A percentile compares a stretch with the other conserved stretches of the same genome.
These are phyloP conservation scores for Pogonophryne albipinna DNA, from an alignment of 2,797 vertebrate species.

Conservation along the genomic window DNA sequence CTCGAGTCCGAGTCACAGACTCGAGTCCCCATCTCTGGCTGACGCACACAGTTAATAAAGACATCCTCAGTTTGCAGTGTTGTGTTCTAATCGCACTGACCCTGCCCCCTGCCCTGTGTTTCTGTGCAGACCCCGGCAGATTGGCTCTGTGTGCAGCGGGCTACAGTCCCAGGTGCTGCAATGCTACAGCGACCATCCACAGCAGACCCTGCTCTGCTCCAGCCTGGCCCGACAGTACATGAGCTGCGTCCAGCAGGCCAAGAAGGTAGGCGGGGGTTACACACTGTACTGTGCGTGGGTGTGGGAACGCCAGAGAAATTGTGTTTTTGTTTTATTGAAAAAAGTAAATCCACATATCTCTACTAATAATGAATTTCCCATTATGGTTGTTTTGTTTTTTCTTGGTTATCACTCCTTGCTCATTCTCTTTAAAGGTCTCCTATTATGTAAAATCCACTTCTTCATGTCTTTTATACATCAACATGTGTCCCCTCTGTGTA, in stretches of 20 bases:
- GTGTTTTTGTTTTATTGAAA: not conserved
- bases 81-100: constrained; percentile 21
- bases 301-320: not conserved
- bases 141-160: constrained; percentile 85
- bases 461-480: too few species aligned
- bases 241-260: constrained; percentile 90
- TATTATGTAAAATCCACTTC: too few species aligned
- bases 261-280: constrained; percentile 84
- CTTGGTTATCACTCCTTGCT: constrained; percentile 1
- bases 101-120: constrained; percentile 30
- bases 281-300: not conserved
- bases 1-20: too few species aligned
- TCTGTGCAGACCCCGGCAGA: constrained; percentile 58
- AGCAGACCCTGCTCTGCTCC: constrained; percentile 92
- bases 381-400: constrained; percentile 12
- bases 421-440: constrained; percentile 7
- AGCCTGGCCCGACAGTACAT: constrained; percentile 92
- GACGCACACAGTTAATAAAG: not conserved
- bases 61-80: not conserved
- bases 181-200: constrained; percentile 90
- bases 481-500: too few species aligned
- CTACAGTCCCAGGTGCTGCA: constrained; percentile 91
- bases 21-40: too few species aligned
- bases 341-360: not conserved
- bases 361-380: constrained; percentile 5